Percentiles rank a stretch among this genome's conserved stretches.
These are phyloP conservation scores for Simalia tracyae DNA, from an alignment of 2,797 vertebrate species.

Conservation along the genomic window DNA sequence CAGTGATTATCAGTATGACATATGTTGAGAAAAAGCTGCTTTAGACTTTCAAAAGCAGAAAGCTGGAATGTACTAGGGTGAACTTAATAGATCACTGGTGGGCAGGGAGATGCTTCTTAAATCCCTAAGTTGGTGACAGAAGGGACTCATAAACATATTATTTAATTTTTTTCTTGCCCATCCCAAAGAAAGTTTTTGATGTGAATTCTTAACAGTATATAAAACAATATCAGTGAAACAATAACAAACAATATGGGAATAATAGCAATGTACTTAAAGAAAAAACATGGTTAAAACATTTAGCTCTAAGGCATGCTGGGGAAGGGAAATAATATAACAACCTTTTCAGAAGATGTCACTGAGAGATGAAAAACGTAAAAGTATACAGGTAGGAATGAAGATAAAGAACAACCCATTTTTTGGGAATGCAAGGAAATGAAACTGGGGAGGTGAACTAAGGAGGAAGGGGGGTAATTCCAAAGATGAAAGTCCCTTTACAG, in stretches of 20 bases:
- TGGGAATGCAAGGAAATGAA: background rate
- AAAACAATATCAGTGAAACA: background rate
- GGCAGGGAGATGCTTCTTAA: background rate
- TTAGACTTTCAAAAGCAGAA: background rate
- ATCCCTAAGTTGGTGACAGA: background rate
- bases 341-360: slow-evolving; percentile 30
- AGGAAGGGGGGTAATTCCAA: slow-evolving; percentile 8
- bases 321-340: background rate
- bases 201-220: background rate
- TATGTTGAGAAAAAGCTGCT: background rate
- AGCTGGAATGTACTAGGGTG: background rate
- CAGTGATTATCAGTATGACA: background rate
- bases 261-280: background rate
- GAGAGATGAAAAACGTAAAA: background rate
- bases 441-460: background rate
- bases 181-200: background rate
- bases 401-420: background rate
- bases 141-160: background rate
- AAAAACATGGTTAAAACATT: slow-evolving; percentile 16
- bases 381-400: background rate
- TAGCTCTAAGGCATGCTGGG: accelerated
- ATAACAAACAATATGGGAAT: background rate
- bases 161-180: background rate
- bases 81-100: background rate
- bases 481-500: slow-evolving; percentile 13